A percentile compares a stretch with the other conserved stretches of the same genome.
Evolutionary conservation across 2,888 invertebrate genomes (phyloP).

Genomic region (Cepaea hortensis): DNA sequence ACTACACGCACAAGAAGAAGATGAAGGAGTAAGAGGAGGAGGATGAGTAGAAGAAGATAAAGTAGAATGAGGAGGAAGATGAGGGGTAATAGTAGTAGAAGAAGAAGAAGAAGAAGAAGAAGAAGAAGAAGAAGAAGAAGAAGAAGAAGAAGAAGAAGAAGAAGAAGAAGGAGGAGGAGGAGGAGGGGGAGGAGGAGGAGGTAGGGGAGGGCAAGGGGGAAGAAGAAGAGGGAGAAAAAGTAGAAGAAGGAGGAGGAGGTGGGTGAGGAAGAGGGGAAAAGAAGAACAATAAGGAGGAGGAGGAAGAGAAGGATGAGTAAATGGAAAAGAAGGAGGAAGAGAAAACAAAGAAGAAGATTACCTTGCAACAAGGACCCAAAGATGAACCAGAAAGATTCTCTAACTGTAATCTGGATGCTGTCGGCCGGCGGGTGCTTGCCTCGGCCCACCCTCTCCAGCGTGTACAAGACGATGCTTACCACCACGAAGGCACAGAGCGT

Average conservation of each 20-base stretch:
- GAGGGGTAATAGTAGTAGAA: too few relatives aligned
- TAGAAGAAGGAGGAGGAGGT: not conserved
- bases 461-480: constrained; percentile 70
- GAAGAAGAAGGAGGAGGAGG: too few relatives aligned
- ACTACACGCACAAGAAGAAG: too few relatives aligned
- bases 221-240: too few relatives aligned
- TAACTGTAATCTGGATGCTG: constrained; percentile 59
- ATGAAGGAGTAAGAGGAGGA: too few relatives aligned
- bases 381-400: constrained; percentile 74
- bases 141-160: too few relatives aligned
- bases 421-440: not conserved
- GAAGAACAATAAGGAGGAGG: not conserved
- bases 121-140: too few relatives aligned
- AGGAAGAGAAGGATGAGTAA: not conserved
- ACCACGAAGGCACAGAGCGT: constrained; percentile 70
- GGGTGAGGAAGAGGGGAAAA: not conserved
- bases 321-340: too few relatives aligned
- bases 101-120: too few relatives aligned
- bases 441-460: constrained; percentile 66
- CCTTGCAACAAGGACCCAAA: constrained; percentile 74
- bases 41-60: too few relatives aligned
- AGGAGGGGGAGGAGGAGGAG: not conserved
- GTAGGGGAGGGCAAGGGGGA: too few relatives aligned
- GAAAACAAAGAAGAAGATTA: not conserved
- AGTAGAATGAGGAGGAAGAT: too few relatives aligned